phyloP scores from a whole-genome alignment of 2,888 invertebrate genomes.

The Acronicta aceris region DNA sequence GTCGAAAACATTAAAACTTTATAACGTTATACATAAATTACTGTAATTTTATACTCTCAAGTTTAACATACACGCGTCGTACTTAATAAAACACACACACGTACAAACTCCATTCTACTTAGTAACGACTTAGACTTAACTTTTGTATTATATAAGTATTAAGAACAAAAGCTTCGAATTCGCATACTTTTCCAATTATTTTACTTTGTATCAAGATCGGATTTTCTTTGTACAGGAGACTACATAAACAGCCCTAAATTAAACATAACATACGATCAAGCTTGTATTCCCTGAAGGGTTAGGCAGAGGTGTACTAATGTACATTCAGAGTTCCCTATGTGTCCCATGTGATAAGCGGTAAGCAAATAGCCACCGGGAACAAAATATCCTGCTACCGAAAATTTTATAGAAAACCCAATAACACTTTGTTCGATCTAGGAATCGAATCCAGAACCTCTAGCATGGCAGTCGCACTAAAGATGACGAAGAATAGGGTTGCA shows the following conservation, averaged over 20 bases:
- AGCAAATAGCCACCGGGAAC: no score
- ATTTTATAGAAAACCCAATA: no score
- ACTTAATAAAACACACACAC: slow-evolving; percentile 14
- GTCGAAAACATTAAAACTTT: not conserved
- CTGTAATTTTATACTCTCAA: slow-evolving; percentile 4
- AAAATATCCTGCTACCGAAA: no score
- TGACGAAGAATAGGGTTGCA: no score
- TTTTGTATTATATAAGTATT: slow-evolving; percentile 45
- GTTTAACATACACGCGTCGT: slow-evolving; percentile 15
- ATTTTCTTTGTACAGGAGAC: slow-evolving; percentile 17
- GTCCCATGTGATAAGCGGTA: no score
- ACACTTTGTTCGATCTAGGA: not conserved
- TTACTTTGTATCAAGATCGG: slow-evolving; percentile 33
- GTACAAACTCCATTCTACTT: slow-evolving; percentile 35
- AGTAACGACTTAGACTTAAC: slow-evolving; percentile 47
- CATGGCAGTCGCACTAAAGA: not conserved
- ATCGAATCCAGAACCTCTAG: not conserved
- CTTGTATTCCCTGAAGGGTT: no score
- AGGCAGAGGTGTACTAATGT: no score
- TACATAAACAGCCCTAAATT: not conserved
- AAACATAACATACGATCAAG: no score
- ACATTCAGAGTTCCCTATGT: no score
- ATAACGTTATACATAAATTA: not conserved
- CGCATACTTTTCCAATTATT: slow-evolving; percentile 52
- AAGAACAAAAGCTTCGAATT: slow-evolving; percentile 48